Evolutionary conservation across 2,797 vertebrate genomes (phyloP), one percentile per base, ranked within the genome.

Genomic region (Austrolebias charrua): DNA sequence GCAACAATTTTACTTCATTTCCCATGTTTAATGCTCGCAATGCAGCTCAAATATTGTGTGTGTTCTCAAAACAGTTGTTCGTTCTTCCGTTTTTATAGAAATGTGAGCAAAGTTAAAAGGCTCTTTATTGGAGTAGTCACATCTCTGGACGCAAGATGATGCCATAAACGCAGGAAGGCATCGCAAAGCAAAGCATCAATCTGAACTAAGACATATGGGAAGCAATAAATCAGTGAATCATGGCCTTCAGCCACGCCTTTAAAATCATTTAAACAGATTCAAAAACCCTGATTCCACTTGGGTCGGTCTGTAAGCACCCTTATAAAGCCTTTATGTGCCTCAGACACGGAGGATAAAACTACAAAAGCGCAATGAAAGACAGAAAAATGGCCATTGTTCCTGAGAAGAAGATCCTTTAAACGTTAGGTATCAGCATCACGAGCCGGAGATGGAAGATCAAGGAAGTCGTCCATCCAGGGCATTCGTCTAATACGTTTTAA

Each of bases 61-160:
- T 54, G 69, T 85, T 86, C 79, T 86, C 77, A 73, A 84, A 88
- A 80, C 78, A 61, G 73, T 84, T 87, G 86, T 79, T 83, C 70
- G 55, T 86, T 76, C 72, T 85, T 89, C 86, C 81, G 79, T 88
- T 86, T 86, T 83, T 87, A 92, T 92, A 85, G 89, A 90, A 92
- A 91, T 87, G 80, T 82, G 79, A 84, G 84, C 81, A 84, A 92
- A 93, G 90, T 92, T 93, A 92, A 92, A 92, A 91, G 89, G 90
- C 84, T 89, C 88, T 93, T 93, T 93, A 92, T 90, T 91, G 90
- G 89, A 80, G 82, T 81, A 89, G 91, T 85, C 88, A 82, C 88
- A 87, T 92, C 90, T 92, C 92, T 91, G 91, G 91, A 92, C 90
- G 90, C 91, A 93, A 93, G 90, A 92, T 91, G 92, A 92, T 90